Evolutionary conservation across 2,113 vertebrate genomes (phyloP).

Genomic region (Furnarius figulus): DNA sequence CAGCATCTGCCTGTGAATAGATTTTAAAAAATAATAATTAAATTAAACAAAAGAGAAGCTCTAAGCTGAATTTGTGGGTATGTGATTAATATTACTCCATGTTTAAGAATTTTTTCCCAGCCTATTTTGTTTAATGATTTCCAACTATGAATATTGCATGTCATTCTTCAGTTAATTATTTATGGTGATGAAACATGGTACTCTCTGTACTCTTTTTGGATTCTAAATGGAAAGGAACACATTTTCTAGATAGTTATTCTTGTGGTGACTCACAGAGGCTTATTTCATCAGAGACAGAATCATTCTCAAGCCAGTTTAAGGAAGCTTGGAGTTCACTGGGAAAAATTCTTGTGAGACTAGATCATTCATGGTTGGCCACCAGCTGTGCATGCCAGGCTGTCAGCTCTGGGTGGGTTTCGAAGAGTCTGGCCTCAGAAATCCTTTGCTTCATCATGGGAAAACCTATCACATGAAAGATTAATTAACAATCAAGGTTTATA

Average conservation of each 20-base stretch:
- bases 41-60: conserved; percentile 50
- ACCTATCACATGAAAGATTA: background rate
- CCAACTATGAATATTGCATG: conserved; percentile 71
- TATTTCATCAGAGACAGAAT: background rate
- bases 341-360: background rate
- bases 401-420: background rate
- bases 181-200: conserved; percentile 64
- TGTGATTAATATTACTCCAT: conserved; percentile 59
- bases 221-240: conserved; percentile 45
- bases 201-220: conserved; percentile 34
- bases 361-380: background rate
- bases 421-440: background rate
- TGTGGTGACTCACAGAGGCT: background rate
- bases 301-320: background rate
- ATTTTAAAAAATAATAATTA: conserved; percentile 32
- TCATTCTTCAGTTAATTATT: conserved; percentile 73
- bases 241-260: conserved; percentile 8
- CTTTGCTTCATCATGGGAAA: background rate
- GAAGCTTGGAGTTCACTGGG: background rate
- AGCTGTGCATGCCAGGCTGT: background rate
- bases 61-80: conserved; percentile 37
- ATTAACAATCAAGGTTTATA: background rate
- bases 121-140: conserved; percentile 70
- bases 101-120: conserved; percentile 44
- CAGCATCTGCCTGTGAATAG: conserved; percentile 43